These are phyloP conservation scores for Drosophila novamexicana DNA, from an alignment of 1,140 invertebrate genomes.

Conservation along the genomic window DNA sequence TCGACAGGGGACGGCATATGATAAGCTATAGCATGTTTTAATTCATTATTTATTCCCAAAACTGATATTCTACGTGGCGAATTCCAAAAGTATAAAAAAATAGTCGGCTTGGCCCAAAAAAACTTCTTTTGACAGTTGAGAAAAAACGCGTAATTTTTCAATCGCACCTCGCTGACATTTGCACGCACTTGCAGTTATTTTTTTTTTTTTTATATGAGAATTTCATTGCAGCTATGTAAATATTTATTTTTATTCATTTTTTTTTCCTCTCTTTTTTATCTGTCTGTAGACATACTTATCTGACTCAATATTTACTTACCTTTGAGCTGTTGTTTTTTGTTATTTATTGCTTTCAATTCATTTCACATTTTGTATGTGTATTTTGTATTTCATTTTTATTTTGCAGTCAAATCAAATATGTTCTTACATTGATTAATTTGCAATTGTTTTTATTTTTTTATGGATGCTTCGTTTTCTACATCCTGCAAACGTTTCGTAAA, in stretches of 20 bases:
- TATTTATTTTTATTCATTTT: conserved; percentile 17
- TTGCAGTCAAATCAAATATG: conserved; percentile 20
- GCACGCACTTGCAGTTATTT: neutral
- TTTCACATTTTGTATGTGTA: conserved; percentile 13
- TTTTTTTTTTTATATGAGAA: neutral
- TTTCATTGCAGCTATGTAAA: conserved; percentile 1
- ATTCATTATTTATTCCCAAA: no score
- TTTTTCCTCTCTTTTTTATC: conserved; percentile 2
- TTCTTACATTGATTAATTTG: conserved; percentile 27
- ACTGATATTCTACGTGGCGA: no score
- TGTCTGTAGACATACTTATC: neutral
- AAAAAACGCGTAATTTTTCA: neutral
- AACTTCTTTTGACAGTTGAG: no score
- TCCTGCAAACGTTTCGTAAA: neutral
- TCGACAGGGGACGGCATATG: no score
- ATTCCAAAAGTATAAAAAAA: no score
- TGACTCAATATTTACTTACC: neutral
- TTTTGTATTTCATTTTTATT: conserved; percentile 1
- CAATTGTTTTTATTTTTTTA: conserved; percentile 28
- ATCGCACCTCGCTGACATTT: neutral
- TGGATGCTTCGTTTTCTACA: neutral
- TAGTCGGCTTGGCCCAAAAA: no score
- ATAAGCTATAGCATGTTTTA: no score
- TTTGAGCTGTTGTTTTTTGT: conserved; percentile 13
- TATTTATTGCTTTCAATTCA: conserved; percentile 19